phyloP scores from a whole-genome alignment of 2,113 vertebrate genomes.

The Corynorhinus townsendii region DNA sequence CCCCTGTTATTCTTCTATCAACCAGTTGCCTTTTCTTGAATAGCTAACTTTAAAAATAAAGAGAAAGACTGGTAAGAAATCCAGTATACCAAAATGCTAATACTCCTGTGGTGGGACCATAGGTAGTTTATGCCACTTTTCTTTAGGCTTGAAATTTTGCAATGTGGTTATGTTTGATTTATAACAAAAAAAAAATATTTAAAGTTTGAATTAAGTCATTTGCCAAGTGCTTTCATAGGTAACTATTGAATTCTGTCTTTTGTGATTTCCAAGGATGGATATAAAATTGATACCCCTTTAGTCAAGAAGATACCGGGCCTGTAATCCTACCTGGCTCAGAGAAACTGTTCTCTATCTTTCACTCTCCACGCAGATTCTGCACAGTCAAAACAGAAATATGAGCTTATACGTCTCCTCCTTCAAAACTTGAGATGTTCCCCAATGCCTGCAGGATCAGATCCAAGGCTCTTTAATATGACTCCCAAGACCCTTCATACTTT shows the following conservation, averaged over 20 bases:
- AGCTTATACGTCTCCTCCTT: background rate
- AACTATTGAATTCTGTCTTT: background rate
- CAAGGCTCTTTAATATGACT: background rate
- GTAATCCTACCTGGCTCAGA: background rate
- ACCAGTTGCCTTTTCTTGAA: background rate
- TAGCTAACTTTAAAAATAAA: background rate
- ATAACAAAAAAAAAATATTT: constrained; percentile 18
- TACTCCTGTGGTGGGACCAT: background rate
- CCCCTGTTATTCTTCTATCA: background rate
- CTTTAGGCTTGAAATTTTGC: background rate
- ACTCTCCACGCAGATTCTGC: background rate
- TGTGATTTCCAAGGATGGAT: constrained; percentile 10
- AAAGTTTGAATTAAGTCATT: constrained; percentile 24
- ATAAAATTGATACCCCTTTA: constrained; percentile 9
- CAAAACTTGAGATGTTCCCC: background rate
- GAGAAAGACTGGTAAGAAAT: background rate
- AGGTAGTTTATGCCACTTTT: background rate
- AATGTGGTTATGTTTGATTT: background rate
- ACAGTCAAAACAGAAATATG: background rate
- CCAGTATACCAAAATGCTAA: background rate
- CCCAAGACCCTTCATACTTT: background rate
- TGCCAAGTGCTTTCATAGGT: background rate
- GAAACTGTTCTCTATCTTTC: background rate
- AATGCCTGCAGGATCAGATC: background rate
- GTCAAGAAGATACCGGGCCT: background rate